Evolutionary conservation across 2,797 vertebrate species (phyloP), one percentile per base, ranked within the genome.

Genomic region (Aplochiton taeniatus): DNA sequence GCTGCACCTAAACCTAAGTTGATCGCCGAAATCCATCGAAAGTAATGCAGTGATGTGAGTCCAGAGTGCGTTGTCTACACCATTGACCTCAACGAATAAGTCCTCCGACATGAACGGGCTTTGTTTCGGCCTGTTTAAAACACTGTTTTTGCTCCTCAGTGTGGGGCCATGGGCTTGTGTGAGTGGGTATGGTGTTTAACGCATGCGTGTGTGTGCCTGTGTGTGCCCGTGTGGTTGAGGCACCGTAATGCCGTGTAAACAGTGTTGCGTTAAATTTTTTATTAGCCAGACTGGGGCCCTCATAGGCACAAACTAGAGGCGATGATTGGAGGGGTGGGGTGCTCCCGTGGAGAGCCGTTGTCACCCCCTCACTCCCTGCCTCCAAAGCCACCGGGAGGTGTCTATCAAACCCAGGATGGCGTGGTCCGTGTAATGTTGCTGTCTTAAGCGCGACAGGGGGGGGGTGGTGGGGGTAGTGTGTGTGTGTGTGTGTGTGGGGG

Each of bases 391-490:
- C 73, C 74, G 65, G 70, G 58, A 82, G 69, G 62, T 86, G 85
- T 83, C 75, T 75, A 80, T 90, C 78, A 85, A 84, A 79, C 44
- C 46, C 58, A 58, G 9, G 53, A 65, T 44, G 72, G 66, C 73
- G 18, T 81, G 83, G 82, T 75, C 70, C 65, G 57, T 83, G 85
- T 83, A 79, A 87, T 81, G 81, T 57, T 19, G 66, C 80, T 45
- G 67, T 70, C 70, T 73, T 65, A 46, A 11, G 71, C 58, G 1
- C 55, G 66, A 62, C 78, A 72, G 76, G 68, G 11, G 72, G 68
- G 61, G 58, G 67, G 59, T n/a, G n/a, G n/a, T n/a, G n/a, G n/a
- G n/a, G n/a, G n/a, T n/a, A n/a, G n/a, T n/a, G n/a, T n/a, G n/a
- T n/a, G n/a, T n/a, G n/a, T n/a, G n/a, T n/a, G n/a, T n/a, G n/a